A percentile compares a stretch with the other conserved stretches of the same genome.
Evolutionary conservation across 2,797 vertebrate species (phyloP).

Genomic region (Chelon labrosus): DNA sequence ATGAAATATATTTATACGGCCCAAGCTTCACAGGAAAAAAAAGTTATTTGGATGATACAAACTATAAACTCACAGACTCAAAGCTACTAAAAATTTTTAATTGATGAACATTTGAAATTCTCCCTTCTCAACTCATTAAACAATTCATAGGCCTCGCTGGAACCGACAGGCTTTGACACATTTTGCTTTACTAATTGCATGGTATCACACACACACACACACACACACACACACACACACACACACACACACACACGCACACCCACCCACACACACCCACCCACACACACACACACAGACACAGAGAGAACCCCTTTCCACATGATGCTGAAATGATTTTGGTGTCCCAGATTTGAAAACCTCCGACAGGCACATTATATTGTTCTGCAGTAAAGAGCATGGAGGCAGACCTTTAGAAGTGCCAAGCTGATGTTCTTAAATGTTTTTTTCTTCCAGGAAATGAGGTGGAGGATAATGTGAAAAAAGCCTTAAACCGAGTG

Average conservation of each 20-base stretch:
- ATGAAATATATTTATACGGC: no score
- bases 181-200: neutral
- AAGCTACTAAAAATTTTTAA: neutral
- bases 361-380: constrained; percentile 33
- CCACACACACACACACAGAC: neutral
- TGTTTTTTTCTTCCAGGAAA: constrained; percentile 52
- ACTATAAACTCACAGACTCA: neutral
- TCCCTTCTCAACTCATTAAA: neutral
- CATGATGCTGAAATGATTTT: constrained; percentile 42
- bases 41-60: neutral
- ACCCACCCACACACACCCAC: no score
- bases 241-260: neutral
- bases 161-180: neutral
- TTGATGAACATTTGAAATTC: neutral
- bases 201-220: neutral
- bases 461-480: constrained; percentile 35
- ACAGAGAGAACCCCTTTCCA: constrained; percentile 2
- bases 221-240: constrained; percentile 1
- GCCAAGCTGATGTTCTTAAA: constrained; percentile 46
- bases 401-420: constrained; percentile 35
- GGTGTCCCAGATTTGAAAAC: constrained; percentile 42
- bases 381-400: constrained; percentile 18
- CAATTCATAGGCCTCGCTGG: neutral
- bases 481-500: constrained; percentile 27
- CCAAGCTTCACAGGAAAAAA: neutral